Evolutionary conservation across 2,797 vertebrate genomes (phyloP), one percentile per base, ranked within the genome.

Genomic region (Menidia menidia): DNA sequence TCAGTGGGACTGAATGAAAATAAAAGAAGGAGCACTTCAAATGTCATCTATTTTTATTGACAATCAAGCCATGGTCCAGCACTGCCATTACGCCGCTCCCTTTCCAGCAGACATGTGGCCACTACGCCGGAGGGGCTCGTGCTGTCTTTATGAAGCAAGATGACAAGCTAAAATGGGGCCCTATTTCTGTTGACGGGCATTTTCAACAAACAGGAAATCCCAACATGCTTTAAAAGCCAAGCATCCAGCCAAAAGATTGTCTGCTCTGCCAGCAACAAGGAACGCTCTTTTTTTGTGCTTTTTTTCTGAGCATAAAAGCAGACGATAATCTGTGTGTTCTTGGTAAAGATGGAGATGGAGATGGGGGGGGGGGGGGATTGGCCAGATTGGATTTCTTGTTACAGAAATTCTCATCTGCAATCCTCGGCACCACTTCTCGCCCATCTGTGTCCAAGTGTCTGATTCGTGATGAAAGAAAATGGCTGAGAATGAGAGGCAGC

Each of bases 401-500:
- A 66, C 60, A 58, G 69, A 82, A 25, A 85, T 82, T 87, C 78
- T 82, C 74, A 78, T 85, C 80, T 77, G 77, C 81, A 86, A 75
- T 75, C 68, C 55, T 75, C 83, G 73, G 72, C 69, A 32, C 33
- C 58, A 64, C 79, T 86, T 84, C 80, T 42, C 45, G 64, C 74
- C 85, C 88, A 88, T 90, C 83, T 87, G 78, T 76, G 81, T 77
- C 87, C 75, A 78, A 82, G 81, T 84, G 88, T 77, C 77, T 84
- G 88, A 87, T 81, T 85, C 82, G 72, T 82, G 81, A 87, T 86
- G 84, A 88, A 86, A 85, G 82, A 82, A 84, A 86, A 86, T 79
- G 83, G 86, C 85, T 81, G 81, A 87, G 72, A 82, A 76, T 68
- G 52, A 77, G 74, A 83, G 68, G 76, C 64, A 56, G 68, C 68